Base-by-base conservation (phyloP, 2,888 invertebrate species). In the Chrysolina oricalcia region DNA sequence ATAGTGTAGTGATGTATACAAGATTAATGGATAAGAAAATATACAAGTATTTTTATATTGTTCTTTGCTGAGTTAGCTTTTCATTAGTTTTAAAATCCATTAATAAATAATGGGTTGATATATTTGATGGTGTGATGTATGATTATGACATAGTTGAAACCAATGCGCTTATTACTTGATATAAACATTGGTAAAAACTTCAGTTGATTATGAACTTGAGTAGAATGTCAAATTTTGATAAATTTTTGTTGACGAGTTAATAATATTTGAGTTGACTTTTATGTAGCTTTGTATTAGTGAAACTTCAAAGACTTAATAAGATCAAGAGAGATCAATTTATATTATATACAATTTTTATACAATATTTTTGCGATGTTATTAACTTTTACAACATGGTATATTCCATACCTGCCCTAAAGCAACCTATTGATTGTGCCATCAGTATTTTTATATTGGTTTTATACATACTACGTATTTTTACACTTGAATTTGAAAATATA, bases 331-430 rank as follows among this genome's bases (percentile, higher is more conserved):
- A 43, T 43, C 43, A 43, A 43, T 43, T 43, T 53, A 21, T 71
- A 23, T 71, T 48, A 5, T 46, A 70, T 46, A 59, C 27, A 59
- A n/a, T 59, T 27, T 5, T 27, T 46, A 70, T 46, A 59, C 27
- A 59, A n/a, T 59, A n/a, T 5, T 27, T n/a, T 59, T 11, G 3
- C 23, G 15, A 27, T 27, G 13, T 53, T 53, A 59, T 59, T 5
- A 15, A 23, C 35, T n/a, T 59, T 27, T 11, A 35, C 35, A 59
- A 59, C 35, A 59, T 59, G 35, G 35, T 35, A 59, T n/a, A 59
- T 59, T 27, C 15, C 27, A 35, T 59, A 59, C 27, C 3, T 17
- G 15, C 9, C n/a, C 6, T 35, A 13, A 53, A 9, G 27, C 27
- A 15, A 59, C 27, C 59, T 59, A 6, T 11, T 59, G n/a, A n/a